Evolutionary conservation across 2,797 vertebrate species (phyloP).

Genomic region (Labeo calbasu): DNA sequence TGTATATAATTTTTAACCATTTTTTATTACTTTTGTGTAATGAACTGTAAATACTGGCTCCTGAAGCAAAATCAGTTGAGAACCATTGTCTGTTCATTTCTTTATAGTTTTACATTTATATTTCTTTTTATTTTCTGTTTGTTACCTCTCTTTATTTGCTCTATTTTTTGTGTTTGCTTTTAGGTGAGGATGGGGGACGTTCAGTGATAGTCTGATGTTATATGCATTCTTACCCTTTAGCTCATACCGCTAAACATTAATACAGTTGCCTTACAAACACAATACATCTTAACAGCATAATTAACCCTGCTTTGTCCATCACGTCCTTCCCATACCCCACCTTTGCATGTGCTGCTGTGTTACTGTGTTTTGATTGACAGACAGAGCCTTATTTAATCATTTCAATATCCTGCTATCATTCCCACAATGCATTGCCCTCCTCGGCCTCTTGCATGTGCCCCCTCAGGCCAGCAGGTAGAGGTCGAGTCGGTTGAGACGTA

Average conservation of each 20-base stretch:
- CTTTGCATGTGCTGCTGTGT: constrained; percentile 60
- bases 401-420: constrained; percentile 78
- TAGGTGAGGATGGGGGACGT: constrained; percentile 76
- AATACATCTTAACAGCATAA: constrained; percentile 5
- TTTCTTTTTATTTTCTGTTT: constrained; percentile 38
- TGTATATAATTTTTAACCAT: not conserved
- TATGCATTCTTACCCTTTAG: constrained; percentile 49
- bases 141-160: constrained; percentile 59
- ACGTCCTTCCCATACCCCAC: constrained; percentile 39
- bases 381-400: constrained; percentile 69
- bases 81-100: constrained; percentile 39
- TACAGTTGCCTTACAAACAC: constrained; percentile 8
- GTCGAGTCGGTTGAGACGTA: constrained; percentile 77
- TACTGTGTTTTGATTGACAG: constrained; percentile 64
- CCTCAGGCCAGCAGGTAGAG: constrained; percentile 79
- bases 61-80: constrained; percentile 5
- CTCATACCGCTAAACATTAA: constrained; percentile 47
- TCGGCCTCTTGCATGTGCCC: constrained; percentile 77
- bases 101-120: constrained; percentile 55
- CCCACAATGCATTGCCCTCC: constrained; percentile 78
- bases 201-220: constrained; percentile 71
- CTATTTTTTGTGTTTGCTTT: constrained; percentile 70
- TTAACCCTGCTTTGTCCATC: constrained; percentile 21
- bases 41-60: not conserved
- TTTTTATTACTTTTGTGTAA: not conserved